Conservation (phyloP, 2,797 vertebrate species). For the Paedocypris micromegethes region DNA sequence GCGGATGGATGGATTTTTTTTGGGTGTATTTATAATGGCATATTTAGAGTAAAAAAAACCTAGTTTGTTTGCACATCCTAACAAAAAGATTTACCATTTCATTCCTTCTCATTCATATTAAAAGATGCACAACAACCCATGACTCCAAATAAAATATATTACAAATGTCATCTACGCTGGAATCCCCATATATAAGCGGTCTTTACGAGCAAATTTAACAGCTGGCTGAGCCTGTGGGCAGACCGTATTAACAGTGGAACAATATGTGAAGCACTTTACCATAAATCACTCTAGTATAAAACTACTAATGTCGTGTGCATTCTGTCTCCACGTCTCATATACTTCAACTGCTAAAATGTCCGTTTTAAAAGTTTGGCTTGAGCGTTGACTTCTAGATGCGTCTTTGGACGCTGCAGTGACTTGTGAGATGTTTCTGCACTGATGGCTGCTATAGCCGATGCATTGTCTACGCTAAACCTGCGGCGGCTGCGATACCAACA, state of each 20-base stretch:
- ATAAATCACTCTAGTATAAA: conserved; percentile 44
- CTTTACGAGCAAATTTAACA: conserved; percentile 48
- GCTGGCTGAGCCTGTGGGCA: conserved; percentile 34
- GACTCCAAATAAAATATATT: conserved; percentile 14
- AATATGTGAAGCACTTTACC: conserved; percentile 31
- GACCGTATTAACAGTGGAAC: conserved; percentile 45
- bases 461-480: conserved; percentile 47
- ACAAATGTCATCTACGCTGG: conserved; percentile 22
- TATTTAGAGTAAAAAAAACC: too few relatives aligned
- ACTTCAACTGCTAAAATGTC: conserved; percentile 6
- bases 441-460: conserved; percentile 44
- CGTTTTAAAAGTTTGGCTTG: background rate
- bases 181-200: conserved; percentile 34
- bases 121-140: conserved; percentile 2
- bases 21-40: too few relatives aligned
- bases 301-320: conserved; percentile 44
- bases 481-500: conserved; percentile 46
- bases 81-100: background rate
- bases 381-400: background rate
- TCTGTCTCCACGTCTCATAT: conserved; percentile 12
- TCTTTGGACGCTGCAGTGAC: conserved; percentile 6
- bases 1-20: too few relatives aligned
- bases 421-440: conserved; percentile 32
- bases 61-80: too few relatives aligned
- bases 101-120: background rate